Conservation (phyloP, 2,888 invertebrate species). For the Oeneis ivallda region DNA sequence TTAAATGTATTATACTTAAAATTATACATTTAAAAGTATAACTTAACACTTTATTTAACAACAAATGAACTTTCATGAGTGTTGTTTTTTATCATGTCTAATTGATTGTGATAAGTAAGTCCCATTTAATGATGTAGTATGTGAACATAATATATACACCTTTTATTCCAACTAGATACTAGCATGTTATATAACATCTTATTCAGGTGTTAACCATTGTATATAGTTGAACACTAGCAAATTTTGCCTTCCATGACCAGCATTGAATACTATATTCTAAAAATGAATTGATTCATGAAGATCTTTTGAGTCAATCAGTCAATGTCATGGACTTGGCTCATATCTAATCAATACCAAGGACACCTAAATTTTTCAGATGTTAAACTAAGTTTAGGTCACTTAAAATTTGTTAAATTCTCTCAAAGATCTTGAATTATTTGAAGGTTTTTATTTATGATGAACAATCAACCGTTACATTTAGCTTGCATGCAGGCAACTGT, state of each 20-base stretch:
- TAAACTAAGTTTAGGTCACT: no score
- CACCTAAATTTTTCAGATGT: neutral
- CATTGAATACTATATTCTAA: neutral
- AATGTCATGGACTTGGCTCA: constrained; percentile 2
- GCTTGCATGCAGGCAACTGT: neutral
- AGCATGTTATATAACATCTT: constrained; percentile 20
- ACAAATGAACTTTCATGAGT: neutral
- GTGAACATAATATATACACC: neutral
- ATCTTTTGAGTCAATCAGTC: neutral
- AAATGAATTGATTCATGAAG: neutral
- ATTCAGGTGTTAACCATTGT: constrained; percentile 22
- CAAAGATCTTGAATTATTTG: no score
- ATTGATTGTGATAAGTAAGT: neutral
- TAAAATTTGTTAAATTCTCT: neutral
- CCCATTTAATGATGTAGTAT: neutral
- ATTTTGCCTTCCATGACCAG: neutral
- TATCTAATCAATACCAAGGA: neutral
- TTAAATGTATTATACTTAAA: neutral
- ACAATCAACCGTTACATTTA: neutral
- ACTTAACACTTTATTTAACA: neutral
- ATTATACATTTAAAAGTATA: constrained; percentile 1
- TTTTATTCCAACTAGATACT: neutral
- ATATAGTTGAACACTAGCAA: neutral
- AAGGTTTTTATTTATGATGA: neutral
- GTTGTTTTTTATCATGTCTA: neutral